phyloP scores from a whole-genome alignment of 2,113 vertebrate genomes.

The Lepisosteus oculatus region DNA sequence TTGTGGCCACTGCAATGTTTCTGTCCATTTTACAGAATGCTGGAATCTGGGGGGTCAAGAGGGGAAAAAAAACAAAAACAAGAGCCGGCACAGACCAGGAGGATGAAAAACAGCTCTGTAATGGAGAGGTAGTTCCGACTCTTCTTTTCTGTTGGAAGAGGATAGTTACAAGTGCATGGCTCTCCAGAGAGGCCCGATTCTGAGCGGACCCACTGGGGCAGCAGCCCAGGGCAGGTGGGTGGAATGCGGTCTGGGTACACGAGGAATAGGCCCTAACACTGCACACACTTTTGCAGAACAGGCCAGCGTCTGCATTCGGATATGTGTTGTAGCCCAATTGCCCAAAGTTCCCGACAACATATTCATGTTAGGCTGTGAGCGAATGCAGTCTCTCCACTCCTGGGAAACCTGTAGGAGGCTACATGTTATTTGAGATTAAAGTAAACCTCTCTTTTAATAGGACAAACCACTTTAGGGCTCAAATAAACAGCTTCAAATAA shows the following conservation, averaged over 20 bases:
- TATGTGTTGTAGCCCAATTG: too few species aligned
- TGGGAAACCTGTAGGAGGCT: too few species aligned
- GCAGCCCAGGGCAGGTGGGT: neutral
- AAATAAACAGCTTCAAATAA: too few species aligned
- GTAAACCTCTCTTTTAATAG: too few species aligned
- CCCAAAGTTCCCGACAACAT: too few species aligned
- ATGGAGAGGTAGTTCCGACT: neutral
- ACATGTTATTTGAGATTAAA: too few species aligned
- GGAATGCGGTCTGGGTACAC: too few species aligned
- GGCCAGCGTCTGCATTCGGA: neutral
- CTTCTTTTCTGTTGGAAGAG: neutral
- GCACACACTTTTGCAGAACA: neutral
- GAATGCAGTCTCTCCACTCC: too few species aligned
- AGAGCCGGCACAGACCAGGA: neutral
- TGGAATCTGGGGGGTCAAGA: neutral
- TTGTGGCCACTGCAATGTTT: slow-evolving; percentile 7
- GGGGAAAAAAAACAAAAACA: neutral
- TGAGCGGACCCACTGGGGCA: neutral
- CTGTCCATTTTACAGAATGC: neutral
- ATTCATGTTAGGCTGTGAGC: too few species aligned
- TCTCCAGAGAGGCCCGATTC: too few species aligned
- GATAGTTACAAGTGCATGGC: too few species aligned
- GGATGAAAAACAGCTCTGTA: neutral
- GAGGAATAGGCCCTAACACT: neutral
- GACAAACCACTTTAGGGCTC: too few species aligned